Evolutionary conservation across 2,113 vertebrate genomes (phyloP), one percentile per base, ranked within the genome.

Genomic region (Heteronetta atricapilla): DNA sequence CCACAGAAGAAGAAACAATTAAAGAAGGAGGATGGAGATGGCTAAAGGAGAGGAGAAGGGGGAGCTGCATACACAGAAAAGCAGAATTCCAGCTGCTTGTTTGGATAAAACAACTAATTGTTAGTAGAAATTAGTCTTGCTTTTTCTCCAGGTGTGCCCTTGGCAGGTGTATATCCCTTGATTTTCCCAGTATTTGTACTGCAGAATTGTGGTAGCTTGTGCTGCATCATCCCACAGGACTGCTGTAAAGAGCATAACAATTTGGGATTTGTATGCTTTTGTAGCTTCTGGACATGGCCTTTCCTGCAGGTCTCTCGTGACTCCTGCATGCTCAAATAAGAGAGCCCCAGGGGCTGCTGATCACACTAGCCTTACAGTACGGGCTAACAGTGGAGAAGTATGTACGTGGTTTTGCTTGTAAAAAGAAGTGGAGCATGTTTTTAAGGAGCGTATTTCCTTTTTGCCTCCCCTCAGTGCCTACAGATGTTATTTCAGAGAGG

Each of bases 401-500:
- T 85, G 48, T 88, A 40, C 26, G 67, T 89, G 89, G 53, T 48
- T 97, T 88, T 55, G 62, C 78, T 91, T 91, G 55, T 85, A 55
- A 86, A 76, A 86, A 68, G 82, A 80, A 77, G 72, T 46, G 78
- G 89, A 80, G 55, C 11, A 0, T 53, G 97, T 96, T 97, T 97
- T 95, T 97, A 94, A 97, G 73, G 62, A 95, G 79, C 67, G 0
- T 42, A 26, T 95, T 96, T 94, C 93, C 97, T 78, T 78, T 60
- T 64, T 72, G 40, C 73, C 63, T 68, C 72, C 48, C 38, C 52
- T 84, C 2, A 1, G 11, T 75, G 74, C 8, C 4, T 60, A 23
- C 95, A 96, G 95, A 92, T 95, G 96, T 92, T 96, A 63, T 96
- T 97, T 31, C 21, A 90, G 93, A 86, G 94, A 69, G 93, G 95